Base-by-base conservation (phyloP, 2,113 vertebrate genomes). In the Scopus umbretta region DNA sequence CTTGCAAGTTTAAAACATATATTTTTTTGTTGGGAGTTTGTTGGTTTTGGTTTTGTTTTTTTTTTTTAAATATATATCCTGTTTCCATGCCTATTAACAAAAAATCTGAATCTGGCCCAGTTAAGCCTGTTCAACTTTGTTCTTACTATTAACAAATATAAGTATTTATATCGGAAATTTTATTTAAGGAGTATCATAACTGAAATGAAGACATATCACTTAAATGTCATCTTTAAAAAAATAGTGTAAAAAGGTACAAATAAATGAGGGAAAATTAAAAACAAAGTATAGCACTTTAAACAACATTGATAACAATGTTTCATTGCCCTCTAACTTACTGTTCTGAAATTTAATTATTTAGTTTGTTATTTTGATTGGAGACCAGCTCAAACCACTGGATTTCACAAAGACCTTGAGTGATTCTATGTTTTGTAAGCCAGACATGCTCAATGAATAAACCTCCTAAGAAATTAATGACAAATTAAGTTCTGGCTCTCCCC, bases 11-110 rank as follows among this genome's bases (percentile, higher is more conserved):
- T 47, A 65, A 81, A 63, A 66, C 14, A 59, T 6, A 5, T 27
- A 2, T 0, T 5, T n/a, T 38, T 58, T 27, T 15, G 11, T 19
- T 42, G 23, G 2, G 20, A n/a, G n/a, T n/a, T n/a, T n/a, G n/a
- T n/a, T 66, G 25, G 3, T 29, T 68, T 21, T 10, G 10, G 6
- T 2, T 61, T 61, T 16, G n/a, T n/a, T n/a, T n/a, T n/a, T 52
- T 61, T 61, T 18, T 52, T 45, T n/a, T 19, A 25, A 59, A 59
- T 11, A 34, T 29, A 26, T 22, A 68, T 21, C 32, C 6, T 58
- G 3, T 47, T 74, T 80, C 8, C 4, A 36, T 45, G 9, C 9
- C 21, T 68, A 8, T 22, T 47, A 72, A 55, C 7, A 76, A 59
- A 75, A 72, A 68, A 45, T 27, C 27, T 59, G 17, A 70, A 56